Evolutionary conservation across 2,888 invertebrate species (phyloP), one percentile per base, ranked within the genome.

Genomic region (Chrysina gloriosa): DNA sequence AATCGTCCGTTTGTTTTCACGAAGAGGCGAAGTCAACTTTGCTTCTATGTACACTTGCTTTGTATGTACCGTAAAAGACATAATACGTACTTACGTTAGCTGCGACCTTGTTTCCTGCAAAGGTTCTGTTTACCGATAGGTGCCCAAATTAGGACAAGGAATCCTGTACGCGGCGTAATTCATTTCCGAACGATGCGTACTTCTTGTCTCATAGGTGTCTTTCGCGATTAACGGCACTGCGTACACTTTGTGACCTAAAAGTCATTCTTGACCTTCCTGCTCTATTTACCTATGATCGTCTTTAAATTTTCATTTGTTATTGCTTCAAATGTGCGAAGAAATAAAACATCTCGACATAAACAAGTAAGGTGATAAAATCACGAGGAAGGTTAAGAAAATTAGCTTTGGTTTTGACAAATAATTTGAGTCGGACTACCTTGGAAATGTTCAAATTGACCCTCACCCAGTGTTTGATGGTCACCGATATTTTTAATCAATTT

Each of bases 91-190:
- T 25, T 52, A 31, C 25, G 14, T 61, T 29, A 19, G 14, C 19
- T 19, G 52, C 16, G 58, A 61, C 58, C 58, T 61, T 61, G 58
- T 61, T 61, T 61, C 58, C 27, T 42, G 11, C 27, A 61, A 61
- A 61, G 58, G 58, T 27, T 42, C 14, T 27, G 42, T 42, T 61
- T 61, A 42, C 58, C 58, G 42, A 45, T 42, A 11, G 27, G 27
- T 25, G 16, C 27, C 42, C 42, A 61, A 61, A 61, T 61, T 61
- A 61, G 58, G 58, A 36, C 58, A 61, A 27, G 58, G 58, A 42
- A 61, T 61, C 42, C 42, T 61, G 42, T 27, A 31, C 52, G 27
- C 58, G n/a, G n/a, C n/a, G 58, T 23, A 61, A 61, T 42, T 61
- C n/a, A 45, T 61, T 61, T 29, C 34, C 9, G 7, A 31, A 9